phyloP scores from a whole-genome alignment of 1,140 invertebrate genomes.

The Frieseomelitta varia region DNA sequence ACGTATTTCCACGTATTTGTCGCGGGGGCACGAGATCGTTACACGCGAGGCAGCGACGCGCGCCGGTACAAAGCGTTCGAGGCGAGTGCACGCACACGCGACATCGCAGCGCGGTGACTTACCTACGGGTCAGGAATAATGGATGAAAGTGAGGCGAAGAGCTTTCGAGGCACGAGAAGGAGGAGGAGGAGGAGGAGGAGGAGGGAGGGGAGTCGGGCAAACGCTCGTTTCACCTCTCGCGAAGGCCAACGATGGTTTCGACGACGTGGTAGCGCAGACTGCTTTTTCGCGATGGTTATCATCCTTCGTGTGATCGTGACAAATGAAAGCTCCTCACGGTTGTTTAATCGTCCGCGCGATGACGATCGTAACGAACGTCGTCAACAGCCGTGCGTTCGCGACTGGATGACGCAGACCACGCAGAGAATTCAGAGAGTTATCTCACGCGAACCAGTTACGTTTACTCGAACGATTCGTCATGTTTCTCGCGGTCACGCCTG shows the following conservation, averaged over 20 bases:
- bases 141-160: conserved; percentile 57
- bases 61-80: background rate
- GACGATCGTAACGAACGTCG: conserved; percentile 56
- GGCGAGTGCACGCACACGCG: background rate
- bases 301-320: conserved; percentile 49
- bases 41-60: background rate
- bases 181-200: too few relatives aligned
- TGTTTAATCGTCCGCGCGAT: conserved; percentile 57
- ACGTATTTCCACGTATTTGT: conserved; percentile 8
- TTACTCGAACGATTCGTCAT: conserved; percentile 9
- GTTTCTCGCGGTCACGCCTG: background rate
- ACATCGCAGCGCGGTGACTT: conserved; percentile 23
- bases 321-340: conserved; percentile 42
- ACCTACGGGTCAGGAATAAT: conserved; percentile 53
- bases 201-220: background rate
- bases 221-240: conserved; percentile 26
- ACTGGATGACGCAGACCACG: too few relatives aligned
- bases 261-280: conserved; percentile 19
- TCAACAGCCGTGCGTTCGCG: background rate
- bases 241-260: conserved; percentile 20
- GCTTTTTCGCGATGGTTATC: conserved; percentile 21
- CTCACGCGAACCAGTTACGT: background rate
- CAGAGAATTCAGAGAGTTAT: background rate
- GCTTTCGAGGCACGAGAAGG: conserved; percentile 41
- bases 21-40: background rate